A percentile compares a stretch with the other conserved stretches of the same genome.
phyloP scores from a whole-genome alignment of 2,113 vertebrate genomes.

The Callithrix jacchus region DNA sequence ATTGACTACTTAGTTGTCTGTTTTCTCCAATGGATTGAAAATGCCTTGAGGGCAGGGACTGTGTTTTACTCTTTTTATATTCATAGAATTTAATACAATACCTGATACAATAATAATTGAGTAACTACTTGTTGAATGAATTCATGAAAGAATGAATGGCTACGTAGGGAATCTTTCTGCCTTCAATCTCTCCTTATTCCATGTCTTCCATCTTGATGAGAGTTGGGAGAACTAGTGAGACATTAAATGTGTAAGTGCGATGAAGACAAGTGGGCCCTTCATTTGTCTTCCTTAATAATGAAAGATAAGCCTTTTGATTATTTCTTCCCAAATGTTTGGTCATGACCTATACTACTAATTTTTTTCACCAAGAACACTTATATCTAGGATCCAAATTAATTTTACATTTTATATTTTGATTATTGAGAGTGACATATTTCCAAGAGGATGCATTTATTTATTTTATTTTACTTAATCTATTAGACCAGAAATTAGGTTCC shows the following conservation, averaged over 20 bases:
- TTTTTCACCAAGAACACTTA: background rate
- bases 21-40: background rate
- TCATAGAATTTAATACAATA: background rate
- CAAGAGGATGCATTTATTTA: background rate
- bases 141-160: background rate
- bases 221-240: background rate
- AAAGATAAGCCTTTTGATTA: background rate
- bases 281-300: background rate
- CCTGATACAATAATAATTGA: background rate
- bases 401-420: conserved; percentile 19
- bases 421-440: conserved; percentile 11
- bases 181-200: background rate
- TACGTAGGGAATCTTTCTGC: background rate
- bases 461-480: background rate
- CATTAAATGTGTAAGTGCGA: background rate
- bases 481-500: background rate
- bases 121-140: background rate
- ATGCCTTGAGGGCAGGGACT: background rate
- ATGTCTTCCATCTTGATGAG: background rate
- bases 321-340: background rate
- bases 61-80: background rate
- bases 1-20: background rate
- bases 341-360: background rate
- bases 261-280: background rate
- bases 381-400: background rate